A percentile compares a stretch with the other conserved stretches of the same genome.
Evolutionary conservation across 2,888 invertebrate species (phyloP).

Genomic region (Ceraclea dissimilis): DNA sequence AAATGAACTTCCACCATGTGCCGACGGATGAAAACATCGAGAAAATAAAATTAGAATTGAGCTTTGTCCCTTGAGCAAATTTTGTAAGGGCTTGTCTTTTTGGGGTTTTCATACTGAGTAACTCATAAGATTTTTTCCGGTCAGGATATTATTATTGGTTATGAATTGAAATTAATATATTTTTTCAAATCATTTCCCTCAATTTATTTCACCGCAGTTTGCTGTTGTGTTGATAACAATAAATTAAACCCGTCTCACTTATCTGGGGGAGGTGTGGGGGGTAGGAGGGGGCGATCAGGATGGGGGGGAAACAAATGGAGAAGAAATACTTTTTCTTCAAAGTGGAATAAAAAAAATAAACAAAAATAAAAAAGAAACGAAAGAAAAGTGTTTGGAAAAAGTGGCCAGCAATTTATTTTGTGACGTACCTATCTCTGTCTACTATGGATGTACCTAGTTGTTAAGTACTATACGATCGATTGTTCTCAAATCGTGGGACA

Average conservation of each 20-base stretch:
- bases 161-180: background rate
- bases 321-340: slow-evolving; percentile 17
- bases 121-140: too few relatives aligned
- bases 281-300: slow-evolving; percentile 5
- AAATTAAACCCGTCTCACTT: slow-evolving; percentile 25
- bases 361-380: slow-evolving; percentile 4
- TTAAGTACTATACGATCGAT: too few relatives aligned
- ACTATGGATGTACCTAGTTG: too few relatives aligned
- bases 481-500: too few relatives aligned
- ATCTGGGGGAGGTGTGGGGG: slow-evolving; percentile 12
- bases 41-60: too few relatives aligned
- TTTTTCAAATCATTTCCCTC: background rate
- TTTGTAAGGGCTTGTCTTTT: too few relatives aligned
- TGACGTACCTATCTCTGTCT: too few relatives aligned
- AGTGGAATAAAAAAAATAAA: slow-evolving; percentile 22
- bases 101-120: too few relatives aligned
- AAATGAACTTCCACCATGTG: too few relatives aligned
- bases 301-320: slow-evolving; percentile 13
- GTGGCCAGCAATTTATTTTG: slow-evolving; percentile 26
- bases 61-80: too few relatives aligned
- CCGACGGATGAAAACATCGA: too few relatives aligned
- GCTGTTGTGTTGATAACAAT: slow-evolving; percentile 24
- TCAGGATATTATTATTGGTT: background rate
- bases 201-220: slow-evolving; percentile 22
- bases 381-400: slow-evolving; percentile 22